phyloP scores from a whole-genome alignment of 2,113 vertebrate species.

The Apteryx owenii region DNA sequence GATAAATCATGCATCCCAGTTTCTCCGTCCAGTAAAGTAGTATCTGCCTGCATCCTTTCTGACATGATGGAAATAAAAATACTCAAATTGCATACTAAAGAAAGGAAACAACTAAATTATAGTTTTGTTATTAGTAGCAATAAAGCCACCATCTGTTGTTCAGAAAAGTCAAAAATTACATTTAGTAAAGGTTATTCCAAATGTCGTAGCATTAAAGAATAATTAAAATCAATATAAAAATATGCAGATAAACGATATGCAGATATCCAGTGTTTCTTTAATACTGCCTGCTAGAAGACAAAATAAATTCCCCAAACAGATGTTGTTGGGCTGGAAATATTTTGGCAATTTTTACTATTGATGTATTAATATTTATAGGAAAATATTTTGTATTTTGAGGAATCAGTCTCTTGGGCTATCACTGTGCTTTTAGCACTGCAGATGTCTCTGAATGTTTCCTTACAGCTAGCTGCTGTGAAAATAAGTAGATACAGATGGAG shows the following conservation, averaged over 20 bases:
- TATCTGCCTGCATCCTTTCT: neutral
- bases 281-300: neutral
- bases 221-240: slow-evolving; percentile 16
- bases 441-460: slow-evolving; percentile 32
- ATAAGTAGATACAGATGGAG: slow-evolving; percentile 31
- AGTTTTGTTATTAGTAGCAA: slow-evolving; percentile 19
- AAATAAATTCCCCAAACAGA: neutral
- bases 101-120: slow-evolving; percentile 16
- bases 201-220: neutral
- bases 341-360: slow-evolving; percentile 4
- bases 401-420: neutral
- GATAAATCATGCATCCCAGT: neutral
- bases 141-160: neutral
- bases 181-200: slow-evolving; percentile 46
- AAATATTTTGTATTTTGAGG: slow-evolving; percentile 41
- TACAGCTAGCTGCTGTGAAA: slow-evolving; percentile 16
- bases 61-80: neutral
- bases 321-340: slow-evolving; percentile 9
- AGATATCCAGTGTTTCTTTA: neutral
- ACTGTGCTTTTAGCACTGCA: slow-evolving; percentile 41
- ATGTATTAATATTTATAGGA: slow-evolving; percentile 42
- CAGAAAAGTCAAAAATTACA: slow-evolving; percentile 19
- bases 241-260: neutral
- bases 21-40: neutral
- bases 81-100: neutral